Evolutionary conservation across 2,888 invertebrate species (phyloP).

Genomic region (Nipponacmea schrenckii): DNA sequence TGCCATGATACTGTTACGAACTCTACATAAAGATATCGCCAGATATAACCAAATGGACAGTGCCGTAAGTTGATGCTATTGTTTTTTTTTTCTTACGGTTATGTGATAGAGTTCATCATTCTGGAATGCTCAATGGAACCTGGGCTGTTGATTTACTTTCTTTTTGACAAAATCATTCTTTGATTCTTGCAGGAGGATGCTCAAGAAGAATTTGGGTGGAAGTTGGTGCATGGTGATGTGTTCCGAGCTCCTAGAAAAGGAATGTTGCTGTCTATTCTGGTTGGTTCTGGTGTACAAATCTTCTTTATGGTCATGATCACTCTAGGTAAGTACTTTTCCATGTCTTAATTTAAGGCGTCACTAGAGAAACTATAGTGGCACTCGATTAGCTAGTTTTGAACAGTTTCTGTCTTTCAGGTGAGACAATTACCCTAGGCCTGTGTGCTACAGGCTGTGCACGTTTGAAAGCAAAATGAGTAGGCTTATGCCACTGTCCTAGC

Average conservation of each 20-base stretch:
- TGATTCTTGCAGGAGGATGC: conserved; percentile 73
- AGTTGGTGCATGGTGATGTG: conserved; percentile 76
- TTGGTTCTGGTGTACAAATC: conserved; percentile 97
- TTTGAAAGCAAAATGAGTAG: too few species aligned
- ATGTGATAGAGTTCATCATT: not conserved
- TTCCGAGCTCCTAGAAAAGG: conserved; percentile 83
- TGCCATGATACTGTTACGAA: conserved; percentile 97
- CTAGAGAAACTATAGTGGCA: too few species aligned
- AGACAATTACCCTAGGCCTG: too few species aligned
- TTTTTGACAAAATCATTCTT: conserved; percentile 4
- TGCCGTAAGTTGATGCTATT: conserved; percentile 67
- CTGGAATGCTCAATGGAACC: too few species aligned
- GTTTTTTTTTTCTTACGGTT: not conserved
- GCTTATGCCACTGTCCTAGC: too few species aligned
- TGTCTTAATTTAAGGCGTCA: not conserved
- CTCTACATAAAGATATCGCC: conserved; percentile 97
- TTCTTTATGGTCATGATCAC: conserved; percentile 96
- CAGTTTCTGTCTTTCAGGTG: too few species aligned
- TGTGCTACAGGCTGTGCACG: too few species aligned
- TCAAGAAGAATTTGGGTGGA: conserved; percentile 86
- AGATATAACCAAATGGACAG: conserved; percentile 88
- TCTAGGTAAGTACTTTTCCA: conserved; percentile 72
- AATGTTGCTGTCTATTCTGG: conserved; percentile 92
- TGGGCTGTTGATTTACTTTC: not conserved
- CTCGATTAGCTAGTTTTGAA: too few species aligned